phyloP scores from a whole-genome alignment of 2,888 invertebrate genomes.

The Tricholauxania praeusta region DNA sequence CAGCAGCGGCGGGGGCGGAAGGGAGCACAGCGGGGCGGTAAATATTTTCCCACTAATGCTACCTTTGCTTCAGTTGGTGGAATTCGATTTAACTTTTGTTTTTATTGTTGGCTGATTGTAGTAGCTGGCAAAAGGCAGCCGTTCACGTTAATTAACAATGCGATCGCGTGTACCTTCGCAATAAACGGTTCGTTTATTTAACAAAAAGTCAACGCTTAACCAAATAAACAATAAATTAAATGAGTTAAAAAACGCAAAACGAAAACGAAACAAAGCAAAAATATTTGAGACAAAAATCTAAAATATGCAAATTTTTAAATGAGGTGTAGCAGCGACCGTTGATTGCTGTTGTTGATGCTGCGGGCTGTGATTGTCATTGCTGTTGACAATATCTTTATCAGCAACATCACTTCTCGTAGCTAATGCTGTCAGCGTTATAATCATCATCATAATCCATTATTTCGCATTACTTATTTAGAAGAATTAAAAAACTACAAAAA shows the following conservation, averaged over 20 bases:
- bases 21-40: no score
- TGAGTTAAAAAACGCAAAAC: not conserved
- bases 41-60: not conserved
- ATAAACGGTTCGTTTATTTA: not conserved
- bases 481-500: no score
- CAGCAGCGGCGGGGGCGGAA: not conserved
- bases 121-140: not conserved
- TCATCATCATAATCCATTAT: constrained; percentile 27
- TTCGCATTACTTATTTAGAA: constrained; percentile 41
- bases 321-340: no score
- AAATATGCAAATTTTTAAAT: constrained; percentile 15
- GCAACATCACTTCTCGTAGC: constrained; percentile 10
- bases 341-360: not conserved
- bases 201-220: not conserved
- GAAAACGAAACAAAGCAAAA: not conserved
- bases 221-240: not conserved
- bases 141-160: constrained; percentile 9
- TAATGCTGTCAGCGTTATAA: constrained; percentile 10
- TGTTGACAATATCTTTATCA: constrained; percentile 30
- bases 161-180: constrained; percentile 14
- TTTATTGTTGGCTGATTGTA: not conserved
- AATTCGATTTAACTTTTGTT: no score
- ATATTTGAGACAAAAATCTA: constrained; percentile 10
- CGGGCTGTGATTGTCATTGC: constrained; percentile 17
- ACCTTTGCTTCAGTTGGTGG: not conserved